A percentile compares a stretch with the other conserved stretches of the same genome.
These are phyloP conservation scores for Leptinotarsa texana DNA, from an alignment of 1,140 invertebrate species.

Conservation along the genomic window DNA sequence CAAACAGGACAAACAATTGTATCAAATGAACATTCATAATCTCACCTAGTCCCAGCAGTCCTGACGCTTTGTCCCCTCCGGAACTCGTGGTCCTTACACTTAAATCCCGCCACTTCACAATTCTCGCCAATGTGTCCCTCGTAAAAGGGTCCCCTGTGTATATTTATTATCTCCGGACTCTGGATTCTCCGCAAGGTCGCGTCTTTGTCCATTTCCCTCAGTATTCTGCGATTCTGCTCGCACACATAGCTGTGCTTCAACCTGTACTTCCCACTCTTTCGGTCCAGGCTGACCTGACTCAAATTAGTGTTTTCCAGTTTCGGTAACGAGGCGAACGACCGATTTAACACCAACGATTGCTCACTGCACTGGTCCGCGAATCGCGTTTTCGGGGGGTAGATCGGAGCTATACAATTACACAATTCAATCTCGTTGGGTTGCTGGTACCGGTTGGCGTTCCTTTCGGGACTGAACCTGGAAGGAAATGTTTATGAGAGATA, in stretches of 20 bases:
- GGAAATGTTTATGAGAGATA: background rate
- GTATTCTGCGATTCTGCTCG: constrained; percentile 45
- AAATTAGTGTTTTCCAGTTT: constrained; percentile 43
- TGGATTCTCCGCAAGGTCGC: constrained; percentile 46
- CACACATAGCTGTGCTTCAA: constrained; percentile 41
- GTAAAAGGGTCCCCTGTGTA: constrained; percentile 50
- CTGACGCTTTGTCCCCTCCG: constrained; percentile 44
- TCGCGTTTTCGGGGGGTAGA: constrained; percentile 40
- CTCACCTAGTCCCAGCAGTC: constrained; percentile 24
- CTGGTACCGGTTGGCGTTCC: constrained; percentile 35
- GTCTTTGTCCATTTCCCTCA: constrained; percentile 39
- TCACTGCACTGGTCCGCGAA: constrained; percentile 38
- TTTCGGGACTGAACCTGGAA: constrained; percentile 27
- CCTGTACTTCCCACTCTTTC: constrained; percentile 38
- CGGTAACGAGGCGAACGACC: constrained; percentile 46
- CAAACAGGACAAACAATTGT: too few species aligned
- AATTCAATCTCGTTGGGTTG: constrained; percentile 42
- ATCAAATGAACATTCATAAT: background rate
- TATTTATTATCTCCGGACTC: constrained; percentile 53
- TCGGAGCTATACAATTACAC: constrained; percentile 47
- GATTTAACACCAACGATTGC: constrained; percentile 44
- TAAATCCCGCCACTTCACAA: constrained; percentile 43
- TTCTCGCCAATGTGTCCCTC: constrained; percentile 46
- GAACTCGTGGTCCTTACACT: constrained; percentile 49
- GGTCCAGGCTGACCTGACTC: constrained; percentile 48